Percentiles rank a stretch among this genome's conserved stretches.
Conservation (phyloP, 2,888 invertebrate species). For the Falcaria lacertinaria region DNA sequence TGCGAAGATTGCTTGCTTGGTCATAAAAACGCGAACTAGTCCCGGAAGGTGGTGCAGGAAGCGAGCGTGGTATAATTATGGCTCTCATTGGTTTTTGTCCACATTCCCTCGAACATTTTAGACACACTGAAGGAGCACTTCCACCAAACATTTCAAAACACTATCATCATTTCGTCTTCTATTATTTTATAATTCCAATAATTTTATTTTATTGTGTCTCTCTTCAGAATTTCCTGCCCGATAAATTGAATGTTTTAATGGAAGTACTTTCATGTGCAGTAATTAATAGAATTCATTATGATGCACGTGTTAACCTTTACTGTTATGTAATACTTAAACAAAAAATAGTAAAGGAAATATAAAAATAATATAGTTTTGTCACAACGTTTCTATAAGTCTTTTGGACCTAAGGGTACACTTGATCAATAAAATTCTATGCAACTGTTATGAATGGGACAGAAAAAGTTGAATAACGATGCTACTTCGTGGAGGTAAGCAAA, state of each 20-base stretch:
- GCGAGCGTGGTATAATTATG: conserved; percentile 34
- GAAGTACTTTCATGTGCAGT: too few relatives aligned
- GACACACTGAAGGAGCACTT: background rate
- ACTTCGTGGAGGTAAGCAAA: conserved; percentile 47
- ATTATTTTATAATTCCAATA: conserved; percentile 5
- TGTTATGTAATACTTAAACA: too few relatives aligned
- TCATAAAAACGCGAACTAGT: conserved; percentile 3
- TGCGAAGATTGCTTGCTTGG: background rate
- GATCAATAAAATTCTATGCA: background rate
- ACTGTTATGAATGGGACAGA: conserved; percentile 14
- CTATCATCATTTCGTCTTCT: conserved; percentile 21
- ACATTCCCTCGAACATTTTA: conserved; percentile 23
- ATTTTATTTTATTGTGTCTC: conserved; percentile 3
- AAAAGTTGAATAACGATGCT: conserved; percentile 34
- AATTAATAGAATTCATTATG: too few relatives aligned
- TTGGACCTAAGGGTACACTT: background rate
- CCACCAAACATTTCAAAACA: conserved; percentile 6
- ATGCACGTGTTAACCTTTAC: too few relatives aligned
- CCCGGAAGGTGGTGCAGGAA: conserved; percentile 47
- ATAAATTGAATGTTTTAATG: too few relatives aligned
- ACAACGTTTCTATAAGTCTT: background rate
- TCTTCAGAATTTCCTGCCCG: too few relatives aligned
- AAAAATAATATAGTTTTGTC: background rate
- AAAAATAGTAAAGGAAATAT: too few relatives aligned
- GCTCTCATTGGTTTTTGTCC: conserved; percentile 34